Conservation (phyloP, 1,140 invertebrate genomes). For the Gonatopus flavifemur region DNA sequence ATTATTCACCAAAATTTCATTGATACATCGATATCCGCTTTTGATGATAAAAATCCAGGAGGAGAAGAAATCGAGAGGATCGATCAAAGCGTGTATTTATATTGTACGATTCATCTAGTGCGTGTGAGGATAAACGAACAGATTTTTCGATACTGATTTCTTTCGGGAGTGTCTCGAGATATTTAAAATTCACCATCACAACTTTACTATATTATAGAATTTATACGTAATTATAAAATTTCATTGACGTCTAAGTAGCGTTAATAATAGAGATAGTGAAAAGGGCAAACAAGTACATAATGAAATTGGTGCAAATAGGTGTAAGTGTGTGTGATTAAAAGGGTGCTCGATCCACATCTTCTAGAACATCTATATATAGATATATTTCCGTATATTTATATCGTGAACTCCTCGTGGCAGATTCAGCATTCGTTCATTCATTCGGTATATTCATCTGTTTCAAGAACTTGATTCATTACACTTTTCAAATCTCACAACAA, state of each 20-base stretch:
- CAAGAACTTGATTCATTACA: too few species aligned
- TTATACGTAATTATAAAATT: constrained; percentile 22
- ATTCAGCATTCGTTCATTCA: too few species aligned
- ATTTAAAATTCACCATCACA: constrained; percentile 34
- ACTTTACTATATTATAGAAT: too few species aligned
- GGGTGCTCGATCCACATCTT: constrained; percentile 53
- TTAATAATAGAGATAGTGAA: constrained; percentile 33
- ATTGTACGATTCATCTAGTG: constrained; percentile 15
- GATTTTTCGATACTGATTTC: constrained; percentile 8
- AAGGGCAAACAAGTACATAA: constrained; percentile 55
- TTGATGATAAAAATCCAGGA: too few species aligned
- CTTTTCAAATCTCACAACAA: too few species aligned
- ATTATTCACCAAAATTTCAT: too few species aligned
- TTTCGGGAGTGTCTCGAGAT: constrained; percentile 32
- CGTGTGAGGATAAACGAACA: constrained; percentile 6
- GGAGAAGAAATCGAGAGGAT: too few species aligned
- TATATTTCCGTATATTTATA: neutral
- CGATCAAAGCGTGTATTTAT: too few species aligned
- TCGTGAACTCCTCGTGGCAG: constrained; percentile 29
- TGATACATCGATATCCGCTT: too few species aligned
- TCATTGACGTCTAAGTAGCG: too few species aligned
- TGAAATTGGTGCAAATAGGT: constrained; percentile 54
- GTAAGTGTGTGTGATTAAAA: too few species aligned
- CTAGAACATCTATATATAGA: constrained; percentile 47
- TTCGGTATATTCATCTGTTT: too few species aligned